Base-by-base conservation (phyloP, 2,888 invertebrate genomes). In the Cerceris rybyensis region DNA sequence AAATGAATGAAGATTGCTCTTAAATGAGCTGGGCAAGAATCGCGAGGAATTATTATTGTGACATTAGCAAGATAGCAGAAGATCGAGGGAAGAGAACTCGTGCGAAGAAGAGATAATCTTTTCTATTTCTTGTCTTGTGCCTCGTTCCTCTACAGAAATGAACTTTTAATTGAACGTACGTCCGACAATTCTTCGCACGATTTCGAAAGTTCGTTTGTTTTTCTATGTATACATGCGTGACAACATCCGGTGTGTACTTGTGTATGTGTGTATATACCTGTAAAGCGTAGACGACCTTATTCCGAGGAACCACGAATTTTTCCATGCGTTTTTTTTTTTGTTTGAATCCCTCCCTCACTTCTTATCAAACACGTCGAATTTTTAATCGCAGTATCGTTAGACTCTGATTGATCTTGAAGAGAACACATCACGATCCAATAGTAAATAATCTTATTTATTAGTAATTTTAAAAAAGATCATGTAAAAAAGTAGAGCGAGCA, bases 231-330 rank as follows among this genome's bases (percentile, higher is more conserved):
- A 11, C 66, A 63, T 79, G 52, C 70, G 58, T 79, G 83, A 84
- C 83, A 83, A 83, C 81, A 84, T 84, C 55, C 63, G 84, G 82
- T 84, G 82, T 81, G 69, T 70, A 28, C 4, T 28, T 28, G 28
- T 28, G 28, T 28, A 28, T 4, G 28, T 28, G 28, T 28, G 28
- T 28, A 28, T 28, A 28, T 28, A 28, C 28, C 28, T 28, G 63
- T 79, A 60, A 50, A 70, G 52, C 75, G 41, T 69, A 72, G 60
- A 77, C 73, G 77, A 78, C 63, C 67, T 86, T 84, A 84, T 84
- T 86, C 77, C 84, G 81, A 84, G 75, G 74, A 83, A 80, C 70
- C 61, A 71, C 66, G 74, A 84, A 78, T 68, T 61, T 52, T 61
- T 43, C 71, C 61, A 71, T 64, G 74, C 82, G 76, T 68, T 61